phyloP scores from a whole-genome alignment of 2,113 vertebrate species.

The Suricata suricatta region DNA sequence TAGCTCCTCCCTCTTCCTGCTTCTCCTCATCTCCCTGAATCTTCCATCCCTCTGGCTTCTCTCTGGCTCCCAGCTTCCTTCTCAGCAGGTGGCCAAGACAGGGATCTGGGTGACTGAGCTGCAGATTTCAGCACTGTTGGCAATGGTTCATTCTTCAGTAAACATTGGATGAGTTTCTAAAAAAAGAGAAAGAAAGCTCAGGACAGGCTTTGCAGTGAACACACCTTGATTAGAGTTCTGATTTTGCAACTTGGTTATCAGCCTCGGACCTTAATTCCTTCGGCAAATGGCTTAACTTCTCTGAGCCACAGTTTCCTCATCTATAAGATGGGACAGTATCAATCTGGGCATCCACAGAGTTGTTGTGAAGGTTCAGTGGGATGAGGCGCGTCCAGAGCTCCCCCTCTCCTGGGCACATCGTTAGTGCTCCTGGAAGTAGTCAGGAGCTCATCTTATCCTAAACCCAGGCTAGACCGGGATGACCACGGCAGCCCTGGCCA shows the following conservation, averaged over 20 bases:
- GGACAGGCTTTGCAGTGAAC: background rate
- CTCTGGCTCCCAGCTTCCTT: background rate
- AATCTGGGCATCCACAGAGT: fast-evolving
- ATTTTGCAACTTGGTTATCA: background rate
- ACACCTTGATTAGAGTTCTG: background rate
- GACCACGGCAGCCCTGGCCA: background rate
- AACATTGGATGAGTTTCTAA: background rate
- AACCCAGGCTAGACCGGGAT: background rate
- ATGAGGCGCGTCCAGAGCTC: fast-evolving
- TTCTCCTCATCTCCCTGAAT: background rate
- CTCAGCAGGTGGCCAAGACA: background rate
- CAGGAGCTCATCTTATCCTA: background rate
- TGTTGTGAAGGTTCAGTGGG: background rate
- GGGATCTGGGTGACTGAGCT: background rate
- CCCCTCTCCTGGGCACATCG: fast-evolving
- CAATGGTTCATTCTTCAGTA: background rate
- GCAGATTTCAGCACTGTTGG: background rate
- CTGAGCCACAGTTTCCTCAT: background rate
- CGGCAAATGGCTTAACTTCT: background rate
- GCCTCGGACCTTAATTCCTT: background rate
- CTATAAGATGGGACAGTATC: background rate
- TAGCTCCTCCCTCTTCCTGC: background rate
- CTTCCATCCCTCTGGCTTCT: background rate
- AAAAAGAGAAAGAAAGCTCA: background rate
- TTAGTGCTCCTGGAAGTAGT: background rate